Percentiles rank a stretch among this genome's conserved stretches.
phyloP scores from a whole-genome alignment of 2,113 vertebrate genomes.

The Cepphus grylle region DNA sequence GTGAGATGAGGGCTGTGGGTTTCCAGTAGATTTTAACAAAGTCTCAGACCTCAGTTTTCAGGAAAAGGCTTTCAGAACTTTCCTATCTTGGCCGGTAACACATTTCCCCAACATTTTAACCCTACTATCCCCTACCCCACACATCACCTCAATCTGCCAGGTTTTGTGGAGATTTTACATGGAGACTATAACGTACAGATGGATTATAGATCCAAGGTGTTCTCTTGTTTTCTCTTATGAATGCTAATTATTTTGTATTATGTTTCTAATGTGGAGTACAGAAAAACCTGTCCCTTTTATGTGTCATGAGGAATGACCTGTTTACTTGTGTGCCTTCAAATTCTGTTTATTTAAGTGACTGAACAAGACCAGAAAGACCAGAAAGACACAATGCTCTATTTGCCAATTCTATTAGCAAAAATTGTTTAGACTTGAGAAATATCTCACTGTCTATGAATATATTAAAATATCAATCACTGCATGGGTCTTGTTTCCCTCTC shows the following conservation, averaged over 20 bases:
- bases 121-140: neutral
- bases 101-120: neutral
- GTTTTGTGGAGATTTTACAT: neutral
- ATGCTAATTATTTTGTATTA: neutral
- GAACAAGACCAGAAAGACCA: neutral
- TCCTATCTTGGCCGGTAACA: neutral
- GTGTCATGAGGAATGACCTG: neutral
- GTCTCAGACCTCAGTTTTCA: neutral
- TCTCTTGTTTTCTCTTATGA: neutral
- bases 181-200: neutral
- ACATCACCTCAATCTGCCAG: neutral
- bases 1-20: neutral
- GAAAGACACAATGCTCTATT: neutral
- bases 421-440: neutral
- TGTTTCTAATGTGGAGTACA: neutral
- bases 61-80: neutral
- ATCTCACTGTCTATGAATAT: neutral
- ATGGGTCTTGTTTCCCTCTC: neutral
- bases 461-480: neutral
- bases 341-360: neutral
- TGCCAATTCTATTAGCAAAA: neutral
- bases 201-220: neutral
- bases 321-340: neutral
- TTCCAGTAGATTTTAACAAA: neutral
- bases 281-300: neutral